phyloP scores from a whole-genome alignment of 2,113 vertebrate species.

The Nansenia antarctica region DNA sequence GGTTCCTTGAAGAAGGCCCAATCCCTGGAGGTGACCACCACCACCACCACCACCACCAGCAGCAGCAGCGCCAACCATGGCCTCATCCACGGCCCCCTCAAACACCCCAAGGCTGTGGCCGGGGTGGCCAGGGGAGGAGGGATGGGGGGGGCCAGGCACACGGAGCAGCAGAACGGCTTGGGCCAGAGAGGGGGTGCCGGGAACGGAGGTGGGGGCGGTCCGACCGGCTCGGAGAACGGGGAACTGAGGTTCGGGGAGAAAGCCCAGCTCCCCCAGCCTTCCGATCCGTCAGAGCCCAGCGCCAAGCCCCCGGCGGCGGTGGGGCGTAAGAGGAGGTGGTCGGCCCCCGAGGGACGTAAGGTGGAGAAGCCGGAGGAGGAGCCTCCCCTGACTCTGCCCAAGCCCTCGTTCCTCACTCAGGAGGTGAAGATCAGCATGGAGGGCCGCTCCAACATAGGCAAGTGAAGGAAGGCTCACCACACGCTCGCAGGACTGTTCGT shows the following conservation, averaged over 20 bases:
- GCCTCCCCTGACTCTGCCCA: constrained; percentile 92
- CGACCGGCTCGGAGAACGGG: constrained; percentile 85
- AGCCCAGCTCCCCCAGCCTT: constrained; percentile 49
- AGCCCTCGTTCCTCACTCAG: constrained; percentile 95
- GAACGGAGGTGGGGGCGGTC: constrained; percentile 40
- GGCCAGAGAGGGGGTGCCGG: constrained; percentile 66
- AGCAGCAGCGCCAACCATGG: constrained; percentile 30
- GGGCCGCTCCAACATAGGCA: constrained; percentile 96
- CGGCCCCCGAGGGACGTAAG: constrained; percentile 93
- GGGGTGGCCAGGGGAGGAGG: constrained; percentile 56
- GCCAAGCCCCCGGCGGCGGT: constrained; percentile 80
- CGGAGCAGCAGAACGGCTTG: constrained; percentile 91
- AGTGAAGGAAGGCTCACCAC: constrained; percentile 74
- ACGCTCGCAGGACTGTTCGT: too few species aligned
- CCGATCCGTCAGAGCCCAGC: constrained; percentile 74
- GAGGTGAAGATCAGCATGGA: constrained; percentile 99
- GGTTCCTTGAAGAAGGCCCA: constrained; percentile 94
- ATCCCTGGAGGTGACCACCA: constrained; percentile 19
- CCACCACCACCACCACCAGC: constrained; percentile 10
- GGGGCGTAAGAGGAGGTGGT: constrained; percentile 95
- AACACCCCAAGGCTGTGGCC: constrained; percentile 81
- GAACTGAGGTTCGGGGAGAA: constrained; percentile 85
- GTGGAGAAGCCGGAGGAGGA: constrained; percentile 93
- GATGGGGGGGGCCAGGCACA: constrained; percentile 74
- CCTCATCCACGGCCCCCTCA: constrained; percentile 77